Evolutionary conservation across 2,888 invertebrate genomes (phyloP), one percentile per base, ranked within the genome.

Genomic region (Luperina nickerlii): DNA sequence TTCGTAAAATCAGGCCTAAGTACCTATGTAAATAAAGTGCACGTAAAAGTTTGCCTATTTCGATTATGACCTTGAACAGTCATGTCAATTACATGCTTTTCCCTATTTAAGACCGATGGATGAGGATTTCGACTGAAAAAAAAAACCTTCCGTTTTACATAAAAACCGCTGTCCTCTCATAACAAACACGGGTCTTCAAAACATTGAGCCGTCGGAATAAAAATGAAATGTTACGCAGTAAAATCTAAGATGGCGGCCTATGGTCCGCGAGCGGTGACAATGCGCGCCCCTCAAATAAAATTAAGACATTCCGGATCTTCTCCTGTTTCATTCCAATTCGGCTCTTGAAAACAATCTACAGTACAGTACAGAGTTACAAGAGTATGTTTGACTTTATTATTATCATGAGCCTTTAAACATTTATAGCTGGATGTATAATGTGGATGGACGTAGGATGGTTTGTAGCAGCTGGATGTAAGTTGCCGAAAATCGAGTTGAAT

Each of bases 151-250:
- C 15, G 15, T 0, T 1, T 42, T 15, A 42, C 15, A n/a, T 18
- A 67, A 18, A 67, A 67, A 86, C 85, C 91, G 86, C 72, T 69
- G 0, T 76, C 82, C 86, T 83, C 84, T 76, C 69, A 77, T 57
- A 62, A 27, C 78, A 75, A 9, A 20, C 15, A 38, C 42, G 18
- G 11, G 42, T 63, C 78, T 78, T 82, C 83, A 82, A 89, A 89
- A 89, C 88, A 88, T 90, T 90, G 90, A 86, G 90, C 90, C 89
- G 89, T 82, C 86, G 87, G 91, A 93, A 95, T 95, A 95, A 95
- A 95, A 95, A 95, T 95, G 93, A 94, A 94, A 94, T 93, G 93
- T 93, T 90, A 91, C 92, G 93, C 92, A 91, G 93, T 95, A 94
- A 95, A 94, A 94, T 92, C 92, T 93, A 92, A 92, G 92, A 92